phyloP scores from a whole-genome alignment of 2,113 vertebrate species.

The Eublepharis macularius region DNA sequence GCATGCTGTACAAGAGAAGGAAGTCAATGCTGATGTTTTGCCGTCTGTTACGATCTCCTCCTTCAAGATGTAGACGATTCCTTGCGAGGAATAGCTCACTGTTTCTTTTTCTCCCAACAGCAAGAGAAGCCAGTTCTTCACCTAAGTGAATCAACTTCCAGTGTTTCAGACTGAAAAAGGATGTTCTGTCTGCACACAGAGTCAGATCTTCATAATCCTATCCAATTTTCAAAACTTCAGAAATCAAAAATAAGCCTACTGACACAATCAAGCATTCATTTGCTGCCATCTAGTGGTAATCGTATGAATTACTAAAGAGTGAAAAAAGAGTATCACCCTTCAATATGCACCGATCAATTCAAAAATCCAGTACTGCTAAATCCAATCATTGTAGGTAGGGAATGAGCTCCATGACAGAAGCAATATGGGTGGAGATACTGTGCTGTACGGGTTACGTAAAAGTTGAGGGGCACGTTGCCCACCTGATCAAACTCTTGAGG shows the following conservation, averaged over 20 bases:
- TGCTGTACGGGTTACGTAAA: too few relatives aligned
- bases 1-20: not conserved
- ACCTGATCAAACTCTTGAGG: too few relatives aligned
- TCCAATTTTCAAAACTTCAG: not conserved
- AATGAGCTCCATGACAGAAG: too few relatives aligned
- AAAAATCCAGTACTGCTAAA: not conserved
- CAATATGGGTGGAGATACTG: too few relatives aligned
- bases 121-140: too few relatives aligned
- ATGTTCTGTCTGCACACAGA: not conserved
- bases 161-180: too few relatives aligned
- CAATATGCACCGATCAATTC: not conserved
- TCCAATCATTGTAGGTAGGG: not conserved
- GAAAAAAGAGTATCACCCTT: accelerated
- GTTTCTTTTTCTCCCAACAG: not conserved
- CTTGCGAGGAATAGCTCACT: not conserved
- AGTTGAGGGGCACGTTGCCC: too few relatives aligned
- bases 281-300: slow-evolving; percentile 72
- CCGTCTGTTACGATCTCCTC: not conserved
- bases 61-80: not conserved
- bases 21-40: too few relatives aligned
- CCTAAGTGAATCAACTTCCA: not conserved
- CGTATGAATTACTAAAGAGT: slow-evolving; percentile 4
- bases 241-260: not conserved
- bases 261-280: slow-evolving; percentile 35
- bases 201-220: not conserved